Conservation (phyloP, 2,113 vertebrate species). For the Eolophus roseicapilla region DNA sequence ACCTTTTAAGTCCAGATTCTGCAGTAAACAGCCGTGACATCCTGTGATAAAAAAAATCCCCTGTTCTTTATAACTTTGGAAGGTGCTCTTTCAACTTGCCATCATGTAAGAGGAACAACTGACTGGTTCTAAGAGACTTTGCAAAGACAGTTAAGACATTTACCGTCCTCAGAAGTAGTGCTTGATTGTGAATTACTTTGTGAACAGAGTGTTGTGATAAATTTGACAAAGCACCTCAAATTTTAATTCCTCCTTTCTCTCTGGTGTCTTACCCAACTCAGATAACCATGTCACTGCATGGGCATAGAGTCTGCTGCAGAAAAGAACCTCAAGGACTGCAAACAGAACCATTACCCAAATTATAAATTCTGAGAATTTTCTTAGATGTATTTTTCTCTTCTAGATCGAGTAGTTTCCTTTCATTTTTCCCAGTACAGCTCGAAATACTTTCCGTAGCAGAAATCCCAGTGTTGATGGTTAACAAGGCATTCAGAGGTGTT, state of each 20-base stretch:
- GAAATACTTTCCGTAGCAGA: background rate
- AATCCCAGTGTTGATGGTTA: background rate
- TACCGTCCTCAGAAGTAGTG: background rate
- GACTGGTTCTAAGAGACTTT: background rate
- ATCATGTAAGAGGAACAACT: background rate
- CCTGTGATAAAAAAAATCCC: background rate
- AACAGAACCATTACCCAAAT: background rate
- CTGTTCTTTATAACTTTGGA: background rate
- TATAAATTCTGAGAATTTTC: background rate
- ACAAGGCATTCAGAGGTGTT: fast-evolving
- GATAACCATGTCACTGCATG: background rate
- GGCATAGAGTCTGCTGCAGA: background rate
- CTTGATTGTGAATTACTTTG: background rate
- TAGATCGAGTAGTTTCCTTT: background rate
- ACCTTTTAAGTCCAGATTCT: background rate
- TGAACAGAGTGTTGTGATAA: background rate
- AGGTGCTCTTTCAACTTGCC: background rate
- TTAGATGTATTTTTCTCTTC: background rate
- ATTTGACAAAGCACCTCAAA: background rate
- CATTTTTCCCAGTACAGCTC: background rate
- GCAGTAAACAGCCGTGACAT: background rate
- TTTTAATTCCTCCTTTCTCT: background rate
- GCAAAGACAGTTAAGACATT: background rate
- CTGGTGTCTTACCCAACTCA: background rate
- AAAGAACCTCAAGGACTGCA: background rate